Evolutionary conservation across 1,140 invertebrate genomes (phyloP).

Genomic region (Harpegnathos saltator): DNA sequence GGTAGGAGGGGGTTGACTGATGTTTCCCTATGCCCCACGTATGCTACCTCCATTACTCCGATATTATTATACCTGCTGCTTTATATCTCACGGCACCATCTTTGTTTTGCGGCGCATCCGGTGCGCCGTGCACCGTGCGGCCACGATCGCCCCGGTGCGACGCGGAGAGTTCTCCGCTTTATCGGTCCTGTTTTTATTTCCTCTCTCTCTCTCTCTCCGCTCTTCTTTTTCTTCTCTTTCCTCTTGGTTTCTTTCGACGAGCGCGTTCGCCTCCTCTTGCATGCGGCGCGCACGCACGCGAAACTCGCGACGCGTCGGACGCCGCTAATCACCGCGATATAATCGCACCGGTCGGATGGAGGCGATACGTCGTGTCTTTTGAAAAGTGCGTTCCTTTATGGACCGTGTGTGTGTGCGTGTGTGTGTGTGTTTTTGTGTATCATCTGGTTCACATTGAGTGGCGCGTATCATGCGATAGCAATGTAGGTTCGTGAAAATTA

Average conservation of each 20-base stretch:
- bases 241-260: neutral
- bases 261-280: neutral
- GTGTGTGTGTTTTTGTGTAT: no score
- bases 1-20: slow-evolving; percentile 19
- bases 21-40: slow-evolving; percentile 72
- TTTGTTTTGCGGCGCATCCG: slow-evolving; percentile 78
- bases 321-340: slow-evolving; percentile 11
- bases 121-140: slow-evolving; percentile 58
- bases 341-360: no score
- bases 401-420: no score
- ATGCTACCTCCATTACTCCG: slow-evolving; percentile 80
- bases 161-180: slow-evolving; percentile 9
- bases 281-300: neutral
- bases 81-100: slow-evolving; percentile 78
- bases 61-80: slow-evolving; percentile 81
- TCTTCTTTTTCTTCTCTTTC: neutral
- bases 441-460: no score
- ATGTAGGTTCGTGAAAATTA: no score
- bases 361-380: neutral
- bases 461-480: no score
- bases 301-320: slow-evolving; percentile 47
- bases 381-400: no score
- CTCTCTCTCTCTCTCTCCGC: neutral
- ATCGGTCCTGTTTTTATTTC: neutral
- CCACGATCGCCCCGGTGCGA: slow-evolving; percentile 39